A percentile compares a stretch with the other conserved stretches of the same genome.
phyloP scores from a whole-genome alignment of 2,113 vertebrate genomes.

The Pardalotus punctatus region DNA sequence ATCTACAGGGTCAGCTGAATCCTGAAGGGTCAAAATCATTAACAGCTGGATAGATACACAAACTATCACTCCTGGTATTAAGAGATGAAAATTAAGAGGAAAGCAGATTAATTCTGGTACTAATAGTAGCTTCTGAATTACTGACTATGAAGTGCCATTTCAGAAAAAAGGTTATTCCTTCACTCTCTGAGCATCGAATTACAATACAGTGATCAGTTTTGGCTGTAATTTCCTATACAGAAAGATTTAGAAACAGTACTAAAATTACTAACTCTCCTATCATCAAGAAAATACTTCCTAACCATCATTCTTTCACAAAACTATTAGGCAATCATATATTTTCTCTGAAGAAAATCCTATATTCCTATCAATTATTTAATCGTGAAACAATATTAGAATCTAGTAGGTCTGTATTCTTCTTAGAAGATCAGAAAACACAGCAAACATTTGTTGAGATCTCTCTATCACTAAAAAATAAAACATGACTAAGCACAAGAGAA shows the following conservation, averaged over 20 bases:
- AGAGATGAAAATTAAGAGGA: neutral
- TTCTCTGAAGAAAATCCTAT: neutral
- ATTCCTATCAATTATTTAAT: neutral
- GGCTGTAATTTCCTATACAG: neutral
- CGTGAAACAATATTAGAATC: neutral
- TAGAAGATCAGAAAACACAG: neutral
- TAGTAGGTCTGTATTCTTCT: neutral
- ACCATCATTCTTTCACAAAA: neutral
- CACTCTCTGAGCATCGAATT: neutral
- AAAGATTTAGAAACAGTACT: neutral
- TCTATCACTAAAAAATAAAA: neutral
- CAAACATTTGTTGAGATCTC: neutral
- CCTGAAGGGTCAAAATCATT: neutral
- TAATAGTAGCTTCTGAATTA: neutral
- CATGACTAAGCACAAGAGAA: neutral
- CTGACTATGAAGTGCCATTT: neutral
- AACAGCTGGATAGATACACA: neutral
- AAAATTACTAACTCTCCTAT: neutral
- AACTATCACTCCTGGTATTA: neutral
- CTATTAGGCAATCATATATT: neutral
- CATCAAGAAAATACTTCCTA: neutral
- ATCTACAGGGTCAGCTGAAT: neutral
- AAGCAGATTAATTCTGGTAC: neutral
- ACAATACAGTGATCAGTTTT: neutral
- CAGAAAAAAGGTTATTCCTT: neutral